A percentile compares a stretch with the other conserved stretches of the same genome.
Conservation (phyloP, 92 coral and sea anemone genomes). For the Epizoanthus ramosus region DNA sequence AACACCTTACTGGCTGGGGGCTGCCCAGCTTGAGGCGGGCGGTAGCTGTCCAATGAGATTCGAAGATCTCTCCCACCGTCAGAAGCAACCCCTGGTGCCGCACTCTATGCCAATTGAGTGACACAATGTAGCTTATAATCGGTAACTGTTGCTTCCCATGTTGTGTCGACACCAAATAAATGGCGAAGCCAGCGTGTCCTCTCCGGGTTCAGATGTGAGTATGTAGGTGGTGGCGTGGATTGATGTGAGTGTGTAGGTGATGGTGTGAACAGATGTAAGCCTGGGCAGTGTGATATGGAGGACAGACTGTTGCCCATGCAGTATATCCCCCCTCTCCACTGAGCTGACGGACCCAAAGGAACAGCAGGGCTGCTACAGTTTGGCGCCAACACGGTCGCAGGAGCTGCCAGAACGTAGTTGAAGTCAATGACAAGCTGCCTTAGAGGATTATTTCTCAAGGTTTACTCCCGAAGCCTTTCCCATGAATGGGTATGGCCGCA, state of each 20-base stretch:
- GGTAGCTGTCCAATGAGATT: background rate
- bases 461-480: slow-evolving; percentile 17
- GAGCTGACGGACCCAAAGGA: no score
- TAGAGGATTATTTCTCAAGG: no score
- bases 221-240: slow-evolving; percentile 11
- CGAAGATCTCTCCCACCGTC: background rate
- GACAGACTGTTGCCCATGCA: no score
- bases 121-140: no score
- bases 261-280: background rate
- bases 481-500: slow-evolving; percentile 29
- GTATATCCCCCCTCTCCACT: no score
- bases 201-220: slow-evolving; percentile 17
- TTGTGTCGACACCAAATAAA: slow-evolving; percentile 13
- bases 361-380: no score
- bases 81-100: background rate
- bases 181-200: slow-evolving; percentile 25
- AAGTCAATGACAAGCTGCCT: no score
- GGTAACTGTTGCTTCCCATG: background rate
- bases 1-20: no score
- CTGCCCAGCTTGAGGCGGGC: no score
- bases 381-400: no score
- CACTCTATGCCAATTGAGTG: background rate
- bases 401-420: no score
- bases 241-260: slow-evolving; percentile 4
- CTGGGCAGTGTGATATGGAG: no score